A percentile compares a stretch with the other conserved stretches of the same genome.
phyloP scores from a whole-genome alignment of 37 sponge, comb jelly and placozoan genomes.

The Diacarnus erythraeanus region DNA sequence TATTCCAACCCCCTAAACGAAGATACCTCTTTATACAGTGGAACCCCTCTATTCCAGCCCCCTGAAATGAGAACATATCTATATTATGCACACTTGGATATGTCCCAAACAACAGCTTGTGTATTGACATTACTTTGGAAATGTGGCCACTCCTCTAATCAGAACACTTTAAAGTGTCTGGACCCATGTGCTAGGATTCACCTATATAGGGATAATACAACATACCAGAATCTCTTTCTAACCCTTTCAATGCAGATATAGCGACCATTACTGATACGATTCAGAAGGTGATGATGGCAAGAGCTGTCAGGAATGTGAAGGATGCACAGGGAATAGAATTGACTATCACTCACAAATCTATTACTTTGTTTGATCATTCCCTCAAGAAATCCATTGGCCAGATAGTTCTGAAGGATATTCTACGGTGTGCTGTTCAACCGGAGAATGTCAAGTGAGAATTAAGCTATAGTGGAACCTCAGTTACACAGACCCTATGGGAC shows the following conservation, averaged over 20 bases:
- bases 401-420: slow-evolving; percentile 53
- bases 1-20: not conserved
- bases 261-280: slow-evolving; percentile 51
- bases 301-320: slow-evolving; percentile 49
- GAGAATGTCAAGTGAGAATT: slow-evolving; percentile 59
- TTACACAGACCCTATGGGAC: too few relatives aligned
- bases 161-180: too few relatives aligned
- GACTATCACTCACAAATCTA: slow-evolving; percentile 27
- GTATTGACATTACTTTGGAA: too few relatives aligned
- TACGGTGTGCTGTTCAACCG: slow-evolving; percentile 52
- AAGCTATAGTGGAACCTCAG: too few relatives aligned
- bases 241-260: slow-evolving; percentile 30
- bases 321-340: slow-evolving; percentile 16
- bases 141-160: too few relatives aligned
- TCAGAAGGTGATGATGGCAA: slow-evolving; percentile 44
- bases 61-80: too few relatives aligned
- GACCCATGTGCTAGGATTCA: not conserved
- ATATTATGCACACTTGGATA: too few relatives aligned
- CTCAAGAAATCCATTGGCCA: slow-evolving; percentile 39
- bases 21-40: too few relatives aligned
- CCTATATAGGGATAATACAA: too few relatives aligned
- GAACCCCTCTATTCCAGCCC: too few relatives aligned
- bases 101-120: too few relatives aligned
- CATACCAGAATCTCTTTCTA: too few relatives aligned
- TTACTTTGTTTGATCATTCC: slow-evolving; percentile 25